phyloP scores from a whole-genome alignment of 2,113 vertebrate species.

The Colaptes auratus region DNA sequence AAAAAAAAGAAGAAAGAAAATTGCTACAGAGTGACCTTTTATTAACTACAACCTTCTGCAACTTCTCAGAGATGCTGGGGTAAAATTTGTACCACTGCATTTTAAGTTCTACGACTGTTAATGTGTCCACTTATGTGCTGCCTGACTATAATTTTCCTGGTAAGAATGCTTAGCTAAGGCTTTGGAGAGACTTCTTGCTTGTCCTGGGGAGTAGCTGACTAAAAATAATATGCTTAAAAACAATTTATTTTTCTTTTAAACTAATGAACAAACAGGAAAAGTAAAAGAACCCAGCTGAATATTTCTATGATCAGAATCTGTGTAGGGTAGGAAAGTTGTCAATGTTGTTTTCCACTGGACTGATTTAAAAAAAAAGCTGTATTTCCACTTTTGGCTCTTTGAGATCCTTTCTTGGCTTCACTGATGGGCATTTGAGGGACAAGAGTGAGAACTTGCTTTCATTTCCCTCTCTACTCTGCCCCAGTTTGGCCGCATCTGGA shows the following conservation, averaged over 20 bases:
- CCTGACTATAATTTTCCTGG: background rate
- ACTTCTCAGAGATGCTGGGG: background rate
- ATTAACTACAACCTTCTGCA: constrained; percentile 22
- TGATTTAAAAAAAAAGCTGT: background rate
- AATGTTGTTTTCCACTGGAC: background rate
- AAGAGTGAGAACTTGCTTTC: background rate
- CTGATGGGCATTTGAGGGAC: background rate
- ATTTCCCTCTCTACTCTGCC: background rate
- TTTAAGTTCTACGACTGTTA: background rate
- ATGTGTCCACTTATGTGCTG: background rate
- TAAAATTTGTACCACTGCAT: background rate
- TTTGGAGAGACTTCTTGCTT: background rate
- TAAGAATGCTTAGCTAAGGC: background rate
- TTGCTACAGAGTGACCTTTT: constrained; percentile 45
- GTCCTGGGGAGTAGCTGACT: background rate
- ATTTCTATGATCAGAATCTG: background rate
- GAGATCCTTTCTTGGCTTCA: background rate
- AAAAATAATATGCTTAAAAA: background rate
- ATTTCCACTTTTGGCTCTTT: background rate
- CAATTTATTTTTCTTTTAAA: too few species aligned
- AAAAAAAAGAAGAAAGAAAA: background rate
- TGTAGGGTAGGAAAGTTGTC: background rate
- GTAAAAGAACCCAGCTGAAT: background rate
- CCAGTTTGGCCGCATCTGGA: too few species aligned
- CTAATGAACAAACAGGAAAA: background rate